Conservation (phyloP, 1,140 invertebrate species). For the Gonatopus flavifemur region DNA sequence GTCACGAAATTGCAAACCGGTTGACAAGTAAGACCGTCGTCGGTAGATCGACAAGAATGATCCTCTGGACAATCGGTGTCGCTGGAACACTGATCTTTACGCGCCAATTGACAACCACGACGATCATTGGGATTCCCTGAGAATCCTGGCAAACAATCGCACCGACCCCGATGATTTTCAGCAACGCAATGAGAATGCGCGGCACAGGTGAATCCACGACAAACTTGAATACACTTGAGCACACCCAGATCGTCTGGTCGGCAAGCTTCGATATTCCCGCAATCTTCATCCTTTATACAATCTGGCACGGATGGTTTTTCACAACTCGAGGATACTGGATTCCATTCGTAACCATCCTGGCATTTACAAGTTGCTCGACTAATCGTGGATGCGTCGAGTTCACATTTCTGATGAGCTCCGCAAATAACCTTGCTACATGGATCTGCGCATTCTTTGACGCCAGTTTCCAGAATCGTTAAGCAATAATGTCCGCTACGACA, state of each 20-base stretch:
- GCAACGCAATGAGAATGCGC: constrained; percentile 80
- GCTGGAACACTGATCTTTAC: constrained; percentile 73
- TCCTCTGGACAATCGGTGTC: constrained; percentile 81
- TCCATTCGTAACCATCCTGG: constrained; percentile 75
- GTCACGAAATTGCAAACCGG: constrained; percentile 73
- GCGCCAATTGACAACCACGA: constrained; percentile 73
- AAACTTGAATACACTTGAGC: constrained; percentile 77
- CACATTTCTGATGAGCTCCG: constrained; percentile 78
- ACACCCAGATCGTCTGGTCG: constrained; percentile 81
- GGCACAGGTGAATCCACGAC: constrained; percentile 78
- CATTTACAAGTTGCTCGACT: constrained; percentile 76
- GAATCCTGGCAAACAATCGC: constrained; percentile 78
- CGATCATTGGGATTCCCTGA: constrained; percentile 87
- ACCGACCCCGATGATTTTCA: constrained; percentile 72
- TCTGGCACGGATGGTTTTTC: constrained; percentile 84
- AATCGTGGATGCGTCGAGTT: constrained; percentile 60
- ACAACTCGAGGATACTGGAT: constrained; percentile 76
- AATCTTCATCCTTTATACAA: constrained; percentile 73
- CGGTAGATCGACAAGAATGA: constrained; percentile 67
- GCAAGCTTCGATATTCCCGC: constrained; percentile 69
- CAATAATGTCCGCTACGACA: constrained; percentile 68
- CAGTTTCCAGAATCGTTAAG: constrained; percentile 61
- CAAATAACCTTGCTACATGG: constrained; percentile 79
- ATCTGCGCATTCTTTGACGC: constrained; percentile 70
- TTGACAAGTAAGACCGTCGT: constrained; percentile 61